Conservation (phyloP, 2,113 vertebrate species). For the Cynocephalus volans region DNA sequence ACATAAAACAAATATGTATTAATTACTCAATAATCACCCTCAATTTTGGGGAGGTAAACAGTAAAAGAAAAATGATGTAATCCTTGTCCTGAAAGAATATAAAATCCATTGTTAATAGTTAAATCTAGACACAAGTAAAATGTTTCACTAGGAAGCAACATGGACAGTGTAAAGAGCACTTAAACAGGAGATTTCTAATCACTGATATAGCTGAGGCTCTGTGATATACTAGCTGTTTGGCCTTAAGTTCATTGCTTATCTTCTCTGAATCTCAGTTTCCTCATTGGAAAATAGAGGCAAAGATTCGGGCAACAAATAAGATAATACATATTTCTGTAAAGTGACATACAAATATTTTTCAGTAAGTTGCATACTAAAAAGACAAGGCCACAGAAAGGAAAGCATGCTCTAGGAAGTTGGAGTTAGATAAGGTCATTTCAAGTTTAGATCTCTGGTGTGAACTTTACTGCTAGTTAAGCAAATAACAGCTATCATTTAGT, state of each 20-base stretch:
- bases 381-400: not conserved
- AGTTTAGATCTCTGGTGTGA: not conserved
- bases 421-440: not conserved
- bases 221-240: not conserved
- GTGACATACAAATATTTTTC: not conserved
- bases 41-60: not conserved
- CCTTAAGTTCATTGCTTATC: not conserved
- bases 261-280: conserved; percentile 34
- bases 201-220: not conserved
- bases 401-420: not conserved
- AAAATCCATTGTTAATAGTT: not conserved
- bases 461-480: not conserved
- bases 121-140: conserved; percentile 30
- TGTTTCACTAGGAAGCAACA: not conserved
- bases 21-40: conserved; percentile 40
- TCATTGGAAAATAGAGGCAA: conserved; percentile 25
- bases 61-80: not conserved
- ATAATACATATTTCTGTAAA: conserved; percentile 7
- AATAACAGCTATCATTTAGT: not conserved
- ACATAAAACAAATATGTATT: conserved; percentile 23
- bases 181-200: not conserved
- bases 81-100: not conserved
- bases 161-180: not conserved
- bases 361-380: not conserved
- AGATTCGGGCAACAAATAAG: conserved; percentile 15